A percentile compares a stretch with the other conserved stretches of the same genome.
These are phyloP conservation scores for Gracilinanus agilis DNA, from an alignment of 2,113 vertebrate genomes.

Conservation along the genomic window DNA sequence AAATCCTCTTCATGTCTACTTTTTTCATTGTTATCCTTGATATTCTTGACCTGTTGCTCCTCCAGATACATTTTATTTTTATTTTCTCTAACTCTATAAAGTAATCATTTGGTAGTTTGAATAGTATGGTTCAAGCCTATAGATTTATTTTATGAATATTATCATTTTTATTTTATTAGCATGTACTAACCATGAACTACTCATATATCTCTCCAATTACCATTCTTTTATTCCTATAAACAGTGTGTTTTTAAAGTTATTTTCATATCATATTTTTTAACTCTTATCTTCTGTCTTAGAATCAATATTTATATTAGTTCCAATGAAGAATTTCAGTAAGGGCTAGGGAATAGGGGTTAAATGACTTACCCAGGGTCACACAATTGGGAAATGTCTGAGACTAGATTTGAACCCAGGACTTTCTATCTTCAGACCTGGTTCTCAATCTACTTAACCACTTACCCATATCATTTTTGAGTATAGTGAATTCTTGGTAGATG, in stretches of 20 bases:
- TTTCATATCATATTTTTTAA: not conserved
- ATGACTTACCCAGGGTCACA: too few relatives aligned
- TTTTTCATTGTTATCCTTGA: not conserved
- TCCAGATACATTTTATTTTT: not conserved
- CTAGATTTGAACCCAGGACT: too few relatives aligned
- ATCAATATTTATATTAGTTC: too few relatives aligned
- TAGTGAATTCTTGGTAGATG: not conserved
- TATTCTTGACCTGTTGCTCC: not conserved
- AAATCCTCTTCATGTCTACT: not conserved
- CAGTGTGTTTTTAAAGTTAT: not conserved
- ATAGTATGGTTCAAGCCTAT: not conserved
- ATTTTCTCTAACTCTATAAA: not conserved
- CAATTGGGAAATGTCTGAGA: too few relatives aligned
- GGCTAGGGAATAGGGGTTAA: too few relatives aligned
- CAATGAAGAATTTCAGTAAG: too few relatives aligned
- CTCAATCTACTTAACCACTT: too few relatives aligned
- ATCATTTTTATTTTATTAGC: not conserved
- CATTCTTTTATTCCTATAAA: not conserved
- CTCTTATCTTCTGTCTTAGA: too few relatives aligned
- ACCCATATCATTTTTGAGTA: not conserved
- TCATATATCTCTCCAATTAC: not conserved
- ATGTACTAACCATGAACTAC: not conserved
- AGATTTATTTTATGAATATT: not conserved
- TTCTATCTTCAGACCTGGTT: too few relatives aligned
- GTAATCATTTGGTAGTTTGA: not conserved